Evolutionary conservation across 2,888 invertebrate genomes (phyloP), one percentile per base, ranked within the genome.

Genomic region (Lasioglossum marginatum): DNA sequence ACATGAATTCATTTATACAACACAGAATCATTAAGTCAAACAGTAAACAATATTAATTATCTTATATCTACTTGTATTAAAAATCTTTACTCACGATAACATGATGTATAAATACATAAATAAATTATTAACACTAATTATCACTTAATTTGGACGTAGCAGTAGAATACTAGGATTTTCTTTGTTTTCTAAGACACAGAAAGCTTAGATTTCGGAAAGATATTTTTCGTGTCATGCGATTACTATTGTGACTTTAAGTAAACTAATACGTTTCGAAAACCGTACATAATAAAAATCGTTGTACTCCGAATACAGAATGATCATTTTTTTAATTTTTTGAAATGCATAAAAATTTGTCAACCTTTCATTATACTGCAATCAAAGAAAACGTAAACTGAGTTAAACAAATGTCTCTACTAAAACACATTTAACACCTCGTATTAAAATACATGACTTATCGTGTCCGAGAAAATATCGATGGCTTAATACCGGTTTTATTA

Each of bases 91-190:
- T 43, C 48, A 66, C 37, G 34, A 75, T 86, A 78, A 86, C 48
- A 72, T 14, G 66, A 72, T 86, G 72, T 57, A 76, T 79, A 83
- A 86, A 81, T 81, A 77, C 45, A 52, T 37, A 77, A 81, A 86
- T 86, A 86, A 86, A 81, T 81, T 77, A 85, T 83, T 83, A 81
- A 45, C 60, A 16, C n/a, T 86, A 77, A 81, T 43, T 79, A 78
- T 81, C 70, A 86, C 71, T 72, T 76, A 86, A 73, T 66, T 81
- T 60, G 78, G 86, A 86, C 78, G 63, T 78, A 81, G 75, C 37
- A 52, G 66, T 78, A 76, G 68, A 86, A 86, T 86, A 86, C 75
- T 86, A 81, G 66, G 66, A 81, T 76, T 73, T 63, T 72, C 40
- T 75, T 77, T 79, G 31, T 84, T 74, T 63, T 86, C 45, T 78